Conservation (phyloP, 2,888 invertebrate species). For the Hirtodrosophila confusa region DNA sequence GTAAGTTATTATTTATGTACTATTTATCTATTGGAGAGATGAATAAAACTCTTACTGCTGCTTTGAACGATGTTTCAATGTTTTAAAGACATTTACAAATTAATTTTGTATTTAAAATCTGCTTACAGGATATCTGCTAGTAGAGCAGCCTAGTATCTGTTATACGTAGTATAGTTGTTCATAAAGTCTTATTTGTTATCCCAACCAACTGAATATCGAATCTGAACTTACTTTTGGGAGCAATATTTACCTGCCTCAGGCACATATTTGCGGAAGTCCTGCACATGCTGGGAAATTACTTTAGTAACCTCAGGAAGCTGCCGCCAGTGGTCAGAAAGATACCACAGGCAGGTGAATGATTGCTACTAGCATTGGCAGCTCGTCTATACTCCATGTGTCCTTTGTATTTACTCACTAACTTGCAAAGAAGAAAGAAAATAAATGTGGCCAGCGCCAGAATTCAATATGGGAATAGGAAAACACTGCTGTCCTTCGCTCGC, state of each 20-base stretch:
- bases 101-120: no score
- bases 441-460: constrained; percentile 9
- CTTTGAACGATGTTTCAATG: no score
- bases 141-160: background rate
- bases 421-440: constrained; percentile 12
- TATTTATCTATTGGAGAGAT: no score
- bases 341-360: constrained; percentile 15
- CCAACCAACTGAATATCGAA: background rate
- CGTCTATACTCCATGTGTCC: constrained; percentile 1
- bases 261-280: constrained; percentile 11
- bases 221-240: constrained; percentile 6
- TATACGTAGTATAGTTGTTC: no score
- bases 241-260: constrained; percentile 10
- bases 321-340: background rate
- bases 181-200: background rate
- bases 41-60: no score
- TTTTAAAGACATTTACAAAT: no score
- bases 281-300: constrained; percentile 16
- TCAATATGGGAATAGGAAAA: constrained; percentile 19
- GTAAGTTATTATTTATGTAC: no score
- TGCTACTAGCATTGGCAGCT: constrained; percentile 5
- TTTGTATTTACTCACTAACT: constrained; percentile 10
- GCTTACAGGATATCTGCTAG: background rate
- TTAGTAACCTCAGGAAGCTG: constrained; percentile 13
- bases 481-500: constrained; percentile 6